Conservation (phyloP, 1,140 invertebrate species). For the Calycopis cecrops region DNA sequence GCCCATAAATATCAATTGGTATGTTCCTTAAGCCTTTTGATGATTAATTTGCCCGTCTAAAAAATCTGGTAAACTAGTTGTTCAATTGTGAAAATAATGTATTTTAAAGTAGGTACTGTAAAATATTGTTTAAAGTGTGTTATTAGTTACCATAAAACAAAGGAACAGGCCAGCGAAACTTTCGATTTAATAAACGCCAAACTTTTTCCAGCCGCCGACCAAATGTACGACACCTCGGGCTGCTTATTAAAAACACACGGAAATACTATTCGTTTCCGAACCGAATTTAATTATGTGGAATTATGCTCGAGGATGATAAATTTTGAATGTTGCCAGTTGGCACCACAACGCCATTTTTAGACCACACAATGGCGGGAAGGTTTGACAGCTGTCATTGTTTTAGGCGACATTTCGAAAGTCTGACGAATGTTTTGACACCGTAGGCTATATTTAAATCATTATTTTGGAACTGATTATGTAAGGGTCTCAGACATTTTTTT, state of each 20-base stretch:
- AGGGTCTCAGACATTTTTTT: too few species aligned
- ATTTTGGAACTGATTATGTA: too few species aligned
- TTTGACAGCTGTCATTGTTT: conserved; percentile 16
- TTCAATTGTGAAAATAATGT: not conserved
- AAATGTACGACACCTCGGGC: conserved; percentile 23
- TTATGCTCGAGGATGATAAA: conserved; percentile 20
- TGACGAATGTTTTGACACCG: not conserved
- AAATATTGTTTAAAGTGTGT: not conserved
- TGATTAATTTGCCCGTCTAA: too few species aligned
- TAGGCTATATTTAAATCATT: too few species aligned
- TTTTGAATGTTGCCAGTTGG: conserved; percentile 15
- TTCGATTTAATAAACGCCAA: conserved; percentile 17
- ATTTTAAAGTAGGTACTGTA: too few species aligned
- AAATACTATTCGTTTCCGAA: conserved; percentile 11
- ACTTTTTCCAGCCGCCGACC: conserved; percentile 17
- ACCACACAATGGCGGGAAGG: conserved; percentile 13
- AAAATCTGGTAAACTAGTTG: too few species aligned
- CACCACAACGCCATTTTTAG: conserved; percentile 12
- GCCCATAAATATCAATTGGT: too few species aligned
- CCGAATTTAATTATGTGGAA: conserved; percentile 19
- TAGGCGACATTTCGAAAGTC: not conserved
- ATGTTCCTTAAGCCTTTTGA: too few species aligned
- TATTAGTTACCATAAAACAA: conserved; percentile 2
- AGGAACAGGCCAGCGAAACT: conserved; percentile 12
- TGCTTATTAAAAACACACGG: conserved; percentile 19